Evolutionary conservation across 2,113 vertebrate genomes (phyloP).

Genomic region (Actinemys pallida): DNA sequence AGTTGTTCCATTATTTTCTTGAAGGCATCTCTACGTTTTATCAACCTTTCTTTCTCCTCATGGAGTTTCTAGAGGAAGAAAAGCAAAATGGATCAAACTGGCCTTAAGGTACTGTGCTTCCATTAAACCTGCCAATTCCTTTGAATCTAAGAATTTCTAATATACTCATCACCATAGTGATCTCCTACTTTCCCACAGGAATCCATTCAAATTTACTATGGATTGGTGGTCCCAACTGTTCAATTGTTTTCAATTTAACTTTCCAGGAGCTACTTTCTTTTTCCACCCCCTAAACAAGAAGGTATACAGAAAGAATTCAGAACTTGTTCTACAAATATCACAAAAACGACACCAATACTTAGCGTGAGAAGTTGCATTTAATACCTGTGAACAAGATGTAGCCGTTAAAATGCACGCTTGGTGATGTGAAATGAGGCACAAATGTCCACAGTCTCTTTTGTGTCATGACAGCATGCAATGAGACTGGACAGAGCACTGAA

Average conservation of each 20-base stretch:
- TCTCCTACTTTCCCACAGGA: not conserved
- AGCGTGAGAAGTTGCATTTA: not conserved
- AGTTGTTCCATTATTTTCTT: conserved; percentile 85
- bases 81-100: conserved; percentile 2
- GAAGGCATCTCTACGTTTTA: conserved; percentile 80
- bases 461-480: not conserved
- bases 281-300: not conserved
- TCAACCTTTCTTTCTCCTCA: conserved; percentile 84
- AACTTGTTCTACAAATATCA: not conserved
- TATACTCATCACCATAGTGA: not conserved
- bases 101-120: not conserved
- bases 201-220: not conserved
- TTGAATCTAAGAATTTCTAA: not conserved
- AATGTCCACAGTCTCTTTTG: not conserved
- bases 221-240: not conserved
- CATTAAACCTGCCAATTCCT: not conserved
- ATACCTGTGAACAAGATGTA: not conserved
- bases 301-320: not conserved
- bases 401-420: not conserved
- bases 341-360: not conserved
- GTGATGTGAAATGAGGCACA: not conserved
- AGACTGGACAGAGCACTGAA: not conserved
- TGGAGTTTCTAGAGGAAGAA: conserved; percentile 86
- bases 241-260: not conserved
- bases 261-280: not conserved